Percentiles rank a stretch among this genome's conserved stretches.
phyloP scores from a whole-genome alignment of 2,797 vertebrate species.

The Pipistrellus pipistrellus region DNA sequence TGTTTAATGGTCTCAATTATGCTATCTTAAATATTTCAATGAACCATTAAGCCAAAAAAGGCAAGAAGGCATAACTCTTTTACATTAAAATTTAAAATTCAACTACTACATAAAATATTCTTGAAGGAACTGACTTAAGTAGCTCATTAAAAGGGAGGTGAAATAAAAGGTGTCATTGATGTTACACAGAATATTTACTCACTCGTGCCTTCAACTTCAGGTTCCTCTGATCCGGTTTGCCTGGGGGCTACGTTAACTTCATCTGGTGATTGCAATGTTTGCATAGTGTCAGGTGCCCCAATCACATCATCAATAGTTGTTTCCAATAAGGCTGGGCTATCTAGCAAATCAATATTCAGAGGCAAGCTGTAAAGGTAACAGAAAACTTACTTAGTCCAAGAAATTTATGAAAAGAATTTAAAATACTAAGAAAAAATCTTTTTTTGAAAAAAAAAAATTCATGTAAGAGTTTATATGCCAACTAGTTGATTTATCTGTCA shows the following conservation, averaged over 20 bases:
- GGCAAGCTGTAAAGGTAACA: conserved; percentile 89
- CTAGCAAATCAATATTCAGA: conserved; percentile 88
- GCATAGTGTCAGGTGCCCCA: conserved; percentile 82
- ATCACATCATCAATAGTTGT: conserved; percentile 90
- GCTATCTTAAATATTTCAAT: conserved; percentile 58
- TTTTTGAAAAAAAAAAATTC: conserved; percentile 10
- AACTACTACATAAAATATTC: conserved; percentile 33
- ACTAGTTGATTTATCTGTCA: conserved; percentile 45
- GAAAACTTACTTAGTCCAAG: conserved; percentile 70
- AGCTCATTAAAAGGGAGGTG: conserved; percentile 27
- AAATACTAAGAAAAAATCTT: conserved; percentile 60
- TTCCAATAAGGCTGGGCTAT: conserved; percentile 91
- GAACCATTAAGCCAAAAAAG: conserved; percentile 12
- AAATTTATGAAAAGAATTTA: conserved; percentile 56
- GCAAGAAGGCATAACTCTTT: conserved; percentile 2
- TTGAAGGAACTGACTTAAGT: conserved; percentile 34
- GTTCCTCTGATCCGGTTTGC: conserved; percentile 80
- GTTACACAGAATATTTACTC: conserved; percentile 55
- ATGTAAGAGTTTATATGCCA: not conserved
- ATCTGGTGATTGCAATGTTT: conserved; percentile 83
- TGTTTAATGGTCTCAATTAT: conserved; percentile 37
- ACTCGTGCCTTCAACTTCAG: conserved; percentile 72
- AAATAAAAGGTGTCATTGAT: not conserved
- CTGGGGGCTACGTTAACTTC: conserved; percentile 83
- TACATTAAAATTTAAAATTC: conserved; percentile 57